Evolutionary conservation across 2,888 invertebrate genomes (phyloP).

Genomic region (Ferrisia virgata): DNA sequence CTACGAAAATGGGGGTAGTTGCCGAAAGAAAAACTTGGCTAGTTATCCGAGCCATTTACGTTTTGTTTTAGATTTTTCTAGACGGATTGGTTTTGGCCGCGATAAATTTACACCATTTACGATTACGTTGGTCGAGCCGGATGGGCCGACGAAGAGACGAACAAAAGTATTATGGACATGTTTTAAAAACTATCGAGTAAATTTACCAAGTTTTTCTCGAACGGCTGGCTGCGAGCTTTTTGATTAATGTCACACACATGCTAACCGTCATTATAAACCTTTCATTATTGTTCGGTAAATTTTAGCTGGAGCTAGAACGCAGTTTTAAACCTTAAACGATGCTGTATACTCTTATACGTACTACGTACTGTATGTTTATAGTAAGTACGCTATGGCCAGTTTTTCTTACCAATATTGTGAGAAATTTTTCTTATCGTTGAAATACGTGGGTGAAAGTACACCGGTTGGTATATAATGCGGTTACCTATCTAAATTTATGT

Average conservation of each 20-base stretch:
- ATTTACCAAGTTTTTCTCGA: not conserved
- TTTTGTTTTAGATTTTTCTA: conserved; percentile 24
- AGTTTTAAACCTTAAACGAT: not conserved
- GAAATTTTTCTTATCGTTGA: too few species aligned
- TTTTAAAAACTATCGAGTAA: conserved; percentile 1
- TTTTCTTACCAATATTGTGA: too few species aligned
- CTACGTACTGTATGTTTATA: too few species aligned
- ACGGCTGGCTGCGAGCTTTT: conserved; percentile 9
- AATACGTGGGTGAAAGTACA: too few species aligned
- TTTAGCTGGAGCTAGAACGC: not conserved
- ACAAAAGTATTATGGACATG: conserved; percentile 15
- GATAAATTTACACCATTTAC: conserved; percentile 22
- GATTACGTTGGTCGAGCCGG: not conserved
- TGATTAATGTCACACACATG: conserved; percentile 23
- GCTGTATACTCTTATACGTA: too few species aligned
- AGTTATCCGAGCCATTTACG: conserved; percentile 29
- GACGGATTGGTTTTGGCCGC: conserved; percentile 23
- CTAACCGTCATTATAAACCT: not conserved
- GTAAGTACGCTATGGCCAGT: too few species aligned
- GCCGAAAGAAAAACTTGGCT: not conserved
- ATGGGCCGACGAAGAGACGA: not conserved
- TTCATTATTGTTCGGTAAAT: conserved; percentile 11
- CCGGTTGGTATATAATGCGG: too few species aligned
- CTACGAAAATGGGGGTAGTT: not conserved
- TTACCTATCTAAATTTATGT: too few species aligned